Percentiles rank a stretch among this genome's conserved stretches.
phyloP scores from a whole-genome alignment of 2,113 vertebrate species.

The Rhegmatorhina hoffmannsi region DNA sequence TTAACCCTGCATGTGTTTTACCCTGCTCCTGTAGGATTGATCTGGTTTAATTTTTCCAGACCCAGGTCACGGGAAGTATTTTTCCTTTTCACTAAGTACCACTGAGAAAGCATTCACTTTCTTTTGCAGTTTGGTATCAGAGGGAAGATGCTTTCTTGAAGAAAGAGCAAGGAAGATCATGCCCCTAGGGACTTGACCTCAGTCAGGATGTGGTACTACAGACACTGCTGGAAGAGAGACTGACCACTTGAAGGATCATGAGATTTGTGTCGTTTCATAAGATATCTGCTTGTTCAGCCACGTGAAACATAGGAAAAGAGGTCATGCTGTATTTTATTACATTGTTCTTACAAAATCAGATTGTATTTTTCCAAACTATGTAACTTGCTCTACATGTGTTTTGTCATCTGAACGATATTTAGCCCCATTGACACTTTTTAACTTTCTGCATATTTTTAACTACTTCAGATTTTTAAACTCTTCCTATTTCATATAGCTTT shows the following conservation, averaged over 20 bases:
- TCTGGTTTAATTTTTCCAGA: neutral
- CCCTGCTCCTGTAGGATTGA: neutral
- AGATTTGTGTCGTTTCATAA: neutral
- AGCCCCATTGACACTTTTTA: neutral
- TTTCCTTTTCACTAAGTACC: neutral
- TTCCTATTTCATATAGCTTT: neutral
- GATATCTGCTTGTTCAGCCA: neutral
- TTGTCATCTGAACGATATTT: neutral
- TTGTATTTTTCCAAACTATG: neutral
- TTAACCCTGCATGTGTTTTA: neutral
- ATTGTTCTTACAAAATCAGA: neutral
- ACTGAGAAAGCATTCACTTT: neutral
- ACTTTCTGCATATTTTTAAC: neutral
- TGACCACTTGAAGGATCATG: conserved; percentile 22
- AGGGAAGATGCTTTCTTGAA: neutral
- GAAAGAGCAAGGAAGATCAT: neutral
- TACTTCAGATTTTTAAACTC: neutral
- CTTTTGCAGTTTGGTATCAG: neutral
- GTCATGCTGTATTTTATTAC: neutral
- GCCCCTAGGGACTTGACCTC: neutral
- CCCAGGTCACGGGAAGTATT: neutral
- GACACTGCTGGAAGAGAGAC: neutral
- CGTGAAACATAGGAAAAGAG: neutral
- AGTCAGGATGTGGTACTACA: neutral
- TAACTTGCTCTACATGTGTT: neutral